Conservation (phyloP, 2,797 vertebrate species). For the Helarctos malayanus region DNA sequence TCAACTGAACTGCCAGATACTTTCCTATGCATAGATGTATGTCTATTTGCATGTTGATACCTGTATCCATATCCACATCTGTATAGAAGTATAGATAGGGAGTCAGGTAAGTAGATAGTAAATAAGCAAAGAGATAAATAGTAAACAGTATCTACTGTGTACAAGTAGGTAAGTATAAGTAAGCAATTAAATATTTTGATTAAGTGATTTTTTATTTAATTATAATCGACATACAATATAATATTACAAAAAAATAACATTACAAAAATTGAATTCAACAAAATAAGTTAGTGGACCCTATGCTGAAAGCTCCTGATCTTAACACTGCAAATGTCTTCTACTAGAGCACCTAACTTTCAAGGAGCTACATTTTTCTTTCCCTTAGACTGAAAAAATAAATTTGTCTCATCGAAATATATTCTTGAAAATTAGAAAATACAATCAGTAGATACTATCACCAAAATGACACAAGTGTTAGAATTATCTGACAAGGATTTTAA, state of each 20-base stretch:
- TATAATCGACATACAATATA: background rate
- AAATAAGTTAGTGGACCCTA: background rate
- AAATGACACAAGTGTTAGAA: background rate
- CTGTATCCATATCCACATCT: background rate
- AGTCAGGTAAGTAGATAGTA: background rate
- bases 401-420: background rate
- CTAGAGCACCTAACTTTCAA: background rate
- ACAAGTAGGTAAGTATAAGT: background rate
- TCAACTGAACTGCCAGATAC: background rate
- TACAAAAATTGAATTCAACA: background rate
- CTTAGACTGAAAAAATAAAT: background rate
- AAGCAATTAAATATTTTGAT: background rate
- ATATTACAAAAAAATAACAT: background rate
- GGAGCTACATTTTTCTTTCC: background rate
- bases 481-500: slow-evolving; percentile 19
- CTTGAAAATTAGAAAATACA: background rate
- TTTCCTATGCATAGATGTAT: background rate
- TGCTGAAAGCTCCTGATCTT: background rate
- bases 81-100: background rate
- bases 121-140: background rate
- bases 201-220: background rate
- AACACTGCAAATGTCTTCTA: background rate
- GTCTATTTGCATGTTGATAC: background rate
- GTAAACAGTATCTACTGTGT: background rate
- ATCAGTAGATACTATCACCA: background rate